These are phyloP conservation scores for Chymomyza procnemis DNA, from an alignment of 2,888 invertebrate species.

Conservation along the genomic window DNA sequence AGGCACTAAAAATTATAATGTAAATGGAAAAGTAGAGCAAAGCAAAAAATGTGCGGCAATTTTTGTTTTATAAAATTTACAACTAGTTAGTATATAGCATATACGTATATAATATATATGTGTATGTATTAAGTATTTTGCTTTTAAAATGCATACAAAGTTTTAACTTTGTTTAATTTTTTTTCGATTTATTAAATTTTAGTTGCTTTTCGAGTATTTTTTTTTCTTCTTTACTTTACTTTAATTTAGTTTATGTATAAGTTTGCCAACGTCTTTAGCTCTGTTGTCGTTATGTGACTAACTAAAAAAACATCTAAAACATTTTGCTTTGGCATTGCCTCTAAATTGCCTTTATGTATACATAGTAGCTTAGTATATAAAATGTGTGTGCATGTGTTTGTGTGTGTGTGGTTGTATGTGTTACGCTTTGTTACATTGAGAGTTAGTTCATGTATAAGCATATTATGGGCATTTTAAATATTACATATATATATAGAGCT, in stretches of 20 bases:
- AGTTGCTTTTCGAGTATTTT: constrained; percentile 64
- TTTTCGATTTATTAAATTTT: not conserved
- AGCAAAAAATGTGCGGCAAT: constrained; percentile 62
- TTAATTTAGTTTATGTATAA: no score
- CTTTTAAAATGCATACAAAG: constrained; percentile 61
- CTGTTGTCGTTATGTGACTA: constrained; percentile 49
- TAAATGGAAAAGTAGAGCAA: constrained; percentile 39
- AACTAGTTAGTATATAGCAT: constrained; percentile 22
- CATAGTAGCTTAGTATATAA: not conserved
- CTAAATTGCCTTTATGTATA: constrained; percentile 39
- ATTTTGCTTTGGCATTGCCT: constrained; percentile 49
- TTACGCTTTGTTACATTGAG: not conserved
- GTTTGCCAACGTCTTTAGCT: constrained; percentile 15
- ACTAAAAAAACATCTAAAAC: constrained; percentile 48
- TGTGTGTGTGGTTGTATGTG: constrained; percentile 4
- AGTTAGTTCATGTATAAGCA: constrained; percentile 7
- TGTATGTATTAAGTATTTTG: constrained; percentile 41
- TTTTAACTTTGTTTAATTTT: constrained; percentile 31
- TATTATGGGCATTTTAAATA: constrained; percentile 11
- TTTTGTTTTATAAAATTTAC: constrained; percentile 27
- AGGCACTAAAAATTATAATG: constrained; percentile 14
- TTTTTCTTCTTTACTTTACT: no score
- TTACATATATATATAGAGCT: not conserved
- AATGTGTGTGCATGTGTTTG: not conserved
- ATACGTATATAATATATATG: not conserved